Conservation (phyloP, 2,113 vertebrate species). For the Cairina moschata region DNA sequence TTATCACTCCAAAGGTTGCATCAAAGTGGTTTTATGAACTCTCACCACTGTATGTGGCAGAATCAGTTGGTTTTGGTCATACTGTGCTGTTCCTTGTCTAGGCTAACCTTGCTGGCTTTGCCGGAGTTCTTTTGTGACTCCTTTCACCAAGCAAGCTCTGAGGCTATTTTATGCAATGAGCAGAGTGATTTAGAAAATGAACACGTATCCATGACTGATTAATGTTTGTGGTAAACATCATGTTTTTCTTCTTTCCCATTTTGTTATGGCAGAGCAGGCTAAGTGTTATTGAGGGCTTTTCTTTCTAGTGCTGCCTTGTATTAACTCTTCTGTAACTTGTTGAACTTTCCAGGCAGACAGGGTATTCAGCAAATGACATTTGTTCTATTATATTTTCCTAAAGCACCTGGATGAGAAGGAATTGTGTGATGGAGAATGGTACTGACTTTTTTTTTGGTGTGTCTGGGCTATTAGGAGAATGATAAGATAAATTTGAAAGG, state of each 20-base stretch:
- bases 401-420: neutral
- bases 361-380: fast-evolving
- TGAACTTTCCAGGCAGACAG: neutral
- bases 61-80: neutral
- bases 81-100: neutral
- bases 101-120: neutral
- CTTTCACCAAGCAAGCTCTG: neutral
- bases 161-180: neutral
- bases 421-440: neutral
- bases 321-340: neutral
- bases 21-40: neutral
- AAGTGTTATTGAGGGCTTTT: neutral
- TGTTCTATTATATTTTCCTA: neutral
- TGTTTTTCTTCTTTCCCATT: neutral
- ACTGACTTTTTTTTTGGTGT: neutral
- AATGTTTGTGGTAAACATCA: neutral
- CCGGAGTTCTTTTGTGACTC: neutral
- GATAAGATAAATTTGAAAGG: neutral
- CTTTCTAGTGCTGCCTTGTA: neutral
- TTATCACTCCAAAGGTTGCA: neutral
- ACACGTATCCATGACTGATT: neutral
- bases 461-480: neutral
- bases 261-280: neutral
- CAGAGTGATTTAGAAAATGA: neutral
- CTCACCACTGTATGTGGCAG: neutral